phyloP scores from a whole-genome alignment of 2,113 vertebrate species.

The Mesitornis unicolor region DNA sequence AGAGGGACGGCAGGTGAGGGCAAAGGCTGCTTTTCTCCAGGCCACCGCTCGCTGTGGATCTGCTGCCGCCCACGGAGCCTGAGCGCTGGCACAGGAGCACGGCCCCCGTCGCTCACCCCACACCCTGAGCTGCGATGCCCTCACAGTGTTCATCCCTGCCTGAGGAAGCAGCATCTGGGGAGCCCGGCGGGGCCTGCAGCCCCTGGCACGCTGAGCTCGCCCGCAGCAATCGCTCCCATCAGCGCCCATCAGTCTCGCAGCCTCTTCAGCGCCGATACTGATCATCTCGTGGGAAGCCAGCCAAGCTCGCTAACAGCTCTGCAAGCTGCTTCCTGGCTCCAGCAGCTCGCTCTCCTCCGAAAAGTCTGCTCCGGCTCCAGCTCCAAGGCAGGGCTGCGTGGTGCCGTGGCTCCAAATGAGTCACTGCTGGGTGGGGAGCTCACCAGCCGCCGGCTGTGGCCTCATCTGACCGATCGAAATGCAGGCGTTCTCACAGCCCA shows the following conservation, averaged over 20 bases:
- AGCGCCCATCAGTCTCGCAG: constrained; percentile 70
- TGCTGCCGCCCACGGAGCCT: background rate
- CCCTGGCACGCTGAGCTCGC: background rate
- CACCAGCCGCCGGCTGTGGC: background rate
- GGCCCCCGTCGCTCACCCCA: background rate
- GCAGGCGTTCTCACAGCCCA: background rate
- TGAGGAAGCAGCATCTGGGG: constrained; percentile 42
- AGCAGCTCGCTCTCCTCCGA: background rate
- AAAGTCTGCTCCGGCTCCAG: constrained; percentile 1
- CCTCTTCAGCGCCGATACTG: constrained; percentile 50
- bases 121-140: constrained; percentile 22
- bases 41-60: background rate
- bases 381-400: constrained; percentile 3
- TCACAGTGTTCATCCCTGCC: constrained; percentile 18
- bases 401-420: background rate
- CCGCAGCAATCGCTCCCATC: constrained; percentile 58
- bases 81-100: constrained; percentile 7
- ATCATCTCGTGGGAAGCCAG: constrained; percentile 59
- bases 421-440: background rate
- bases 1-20: background rate
- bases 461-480: background rate
- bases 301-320: constrained; percentile 53
- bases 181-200: constrained; percentile 19
- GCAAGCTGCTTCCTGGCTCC: constrained; percentile 48
- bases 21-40: background rate